Conservation (phyloP, 2,888 invertebrate genomes). For the Caenorhabditis macrosperma region DNA sequence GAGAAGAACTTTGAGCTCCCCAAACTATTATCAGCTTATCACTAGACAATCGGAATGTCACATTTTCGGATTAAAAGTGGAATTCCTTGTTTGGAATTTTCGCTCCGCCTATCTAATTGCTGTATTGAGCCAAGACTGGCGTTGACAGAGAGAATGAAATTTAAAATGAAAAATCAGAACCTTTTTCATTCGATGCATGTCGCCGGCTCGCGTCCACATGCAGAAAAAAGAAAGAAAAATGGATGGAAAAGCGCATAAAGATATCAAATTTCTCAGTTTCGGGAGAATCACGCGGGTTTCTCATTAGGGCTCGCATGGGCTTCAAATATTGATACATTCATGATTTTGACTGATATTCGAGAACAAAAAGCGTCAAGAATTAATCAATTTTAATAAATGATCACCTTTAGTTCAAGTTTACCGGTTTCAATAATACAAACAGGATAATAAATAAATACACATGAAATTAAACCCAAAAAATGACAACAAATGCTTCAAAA, state of each 20-base stretch:
- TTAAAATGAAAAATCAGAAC: too few species aligned
- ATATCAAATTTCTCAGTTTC: slow-evolving; percentile 43
- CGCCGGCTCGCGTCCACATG: neutral
- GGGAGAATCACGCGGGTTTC: slow-evolving; percentile 22
- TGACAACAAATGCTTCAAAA: neutral
- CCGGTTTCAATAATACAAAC: neutral
- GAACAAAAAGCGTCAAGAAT: neutral
- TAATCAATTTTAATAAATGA: neutral
- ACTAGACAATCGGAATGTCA: neutral
- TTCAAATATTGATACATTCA: slow-evolving; percentile 21
- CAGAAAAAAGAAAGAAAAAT: slow-evolving; percentile 12
- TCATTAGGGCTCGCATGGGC: slow-evolving; percentile 23
- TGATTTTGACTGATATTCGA: slow-evolving; percentile 37
- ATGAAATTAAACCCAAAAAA: slow-evolving; percentile 1
- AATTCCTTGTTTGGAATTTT: neutral
- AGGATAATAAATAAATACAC: slow-evolving; percentile 2
- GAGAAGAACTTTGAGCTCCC: slow-evolving; percentile 4
- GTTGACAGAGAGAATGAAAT: too few species aligned
- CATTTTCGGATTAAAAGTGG: slow-evolving; percentile 11
- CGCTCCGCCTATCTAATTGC: too few species aligned
- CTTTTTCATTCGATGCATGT: too few species aligned
- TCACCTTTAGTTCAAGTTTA: neutral
- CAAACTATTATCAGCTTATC: neutral
- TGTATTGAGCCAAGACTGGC: too few species aligned
- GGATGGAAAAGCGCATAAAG: slow-evolving; percentile 24